A percentile compares a stretch with the other conserved stretches of the same genome.
Evolutionary conservation across 2,888 invertebrate species (phyloP).

Genomic region (Amphipyra berbera): DNA sequence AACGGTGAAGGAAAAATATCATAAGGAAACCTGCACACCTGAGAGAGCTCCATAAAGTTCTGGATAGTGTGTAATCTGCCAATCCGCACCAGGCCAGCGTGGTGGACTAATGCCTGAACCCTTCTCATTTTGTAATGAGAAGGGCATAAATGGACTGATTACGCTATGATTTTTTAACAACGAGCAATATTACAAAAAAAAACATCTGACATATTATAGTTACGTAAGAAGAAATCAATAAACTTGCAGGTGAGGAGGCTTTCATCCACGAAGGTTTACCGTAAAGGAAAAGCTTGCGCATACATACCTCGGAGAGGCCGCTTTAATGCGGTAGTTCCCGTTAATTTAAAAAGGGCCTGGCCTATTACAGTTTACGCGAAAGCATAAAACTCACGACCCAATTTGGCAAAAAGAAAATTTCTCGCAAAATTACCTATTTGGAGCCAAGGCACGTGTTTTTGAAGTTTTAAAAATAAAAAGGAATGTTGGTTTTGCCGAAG

Average conservation of each 20-base stretch:
- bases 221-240: constrained; percentile 12
- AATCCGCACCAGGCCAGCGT: too few relatives aligned
- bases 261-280: constrained; percentile 23
- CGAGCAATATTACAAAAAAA: neutral
- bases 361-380: constrained; percentile 70
- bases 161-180: too few relatives aligned
- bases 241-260: constrained; percentile 21
- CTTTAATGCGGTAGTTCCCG: constrained; percentile 59
- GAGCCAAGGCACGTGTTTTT: constrained; percentile 68
- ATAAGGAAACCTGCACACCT: too few relatives aligned
- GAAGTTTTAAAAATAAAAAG: constrained; percentile 64
- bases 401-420: constrained; percentile 72
- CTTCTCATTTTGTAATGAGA: too few relatives aligned
- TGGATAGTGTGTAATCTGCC: too few relatives aligned
- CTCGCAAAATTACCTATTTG: constrained; percentile 70
- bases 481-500: constrained; percentile 42
- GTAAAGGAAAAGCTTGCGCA: constrained; percentile 33
- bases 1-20: too few relatives aligned
- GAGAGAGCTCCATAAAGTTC: too few relatives aligned
- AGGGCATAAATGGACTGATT: too few relatives aligned
- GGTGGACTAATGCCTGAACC: too few relatives aligned
- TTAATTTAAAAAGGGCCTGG: constrained; percentile 64
- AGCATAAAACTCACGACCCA: constrained; percentile 71
- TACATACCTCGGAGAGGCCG: constrained; percentile 34
- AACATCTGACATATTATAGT: neutral